These are phyloP conservation scores for Pantherophis alleghaniensis DNA, from an alignment of 2,797 vertebrate genomes.

Conservation along the genomic window DNA sequence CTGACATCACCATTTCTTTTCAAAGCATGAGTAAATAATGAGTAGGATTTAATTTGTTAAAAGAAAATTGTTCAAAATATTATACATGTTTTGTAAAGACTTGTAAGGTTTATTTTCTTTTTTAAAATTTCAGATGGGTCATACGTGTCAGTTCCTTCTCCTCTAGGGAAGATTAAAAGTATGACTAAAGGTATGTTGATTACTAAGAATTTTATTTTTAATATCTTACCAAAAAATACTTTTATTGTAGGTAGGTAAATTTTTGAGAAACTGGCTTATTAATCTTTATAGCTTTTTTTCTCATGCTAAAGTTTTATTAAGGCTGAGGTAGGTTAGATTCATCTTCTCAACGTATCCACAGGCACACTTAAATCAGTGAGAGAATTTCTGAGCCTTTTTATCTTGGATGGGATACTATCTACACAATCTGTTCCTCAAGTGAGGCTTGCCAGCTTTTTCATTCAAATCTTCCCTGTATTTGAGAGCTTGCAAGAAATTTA, in stretches of 20 bases:
- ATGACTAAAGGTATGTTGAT: slow-evolving; percentile 92
- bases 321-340: neutral
- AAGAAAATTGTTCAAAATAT: neutral
- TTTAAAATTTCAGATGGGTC: slow-evolving; percentile 85
- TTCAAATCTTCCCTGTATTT: neutral
- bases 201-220: neutral
- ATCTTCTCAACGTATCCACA: neutral
- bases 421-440: neutral
- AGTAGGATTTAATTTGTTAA: neutral
- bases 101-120: neutral
- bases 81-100: neutral
- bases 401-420: neutral
- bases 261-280: neutral
- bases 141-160: slow-evolving; percentile 93
- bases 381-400: neutral
- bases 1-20: neutral
- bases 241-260: neutral
- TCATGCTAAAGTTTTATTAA: neutral
- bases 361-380: neutral
- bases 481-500: neutral
- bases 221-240: slow-evolving; percentile 22
- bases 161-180: slow-evolving; percentile 96
- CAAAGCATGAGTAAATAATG: neutral
- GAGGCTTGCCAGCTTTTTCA: neutral
- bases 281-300: neutral